phyloP scores from a whole-genome alignment of 2,888 invertebrate genomes.

The Idaea aversata region DNA sequence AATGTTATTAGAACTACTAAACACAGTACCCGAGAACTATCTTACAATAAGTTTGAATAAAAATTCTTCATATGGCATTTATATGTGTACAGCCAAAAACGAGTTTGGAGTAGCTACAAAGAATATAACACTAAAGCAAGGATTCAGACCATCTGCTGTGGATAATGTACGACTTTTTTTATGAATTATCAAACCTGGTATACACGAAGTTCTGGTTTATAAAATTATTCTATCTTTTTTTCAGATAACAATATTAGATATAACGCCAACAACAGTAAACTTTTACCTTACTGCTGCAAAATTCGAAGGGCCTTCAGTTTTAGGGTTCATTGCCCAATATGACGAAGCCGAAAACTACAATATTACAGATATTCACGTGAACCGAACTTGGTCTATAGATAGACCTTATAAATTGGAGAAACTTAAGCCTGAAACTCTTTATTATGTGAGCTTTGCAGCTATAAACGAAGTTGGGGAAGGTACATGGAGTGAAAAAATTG shows the following conservation, averaged over 20 bases:
- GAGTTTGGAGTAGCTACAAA: constrained; percentile 47
- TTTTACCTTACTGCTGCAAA: constrained; percentile 46
- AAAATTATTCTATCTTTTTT: constrained; percentile 7
- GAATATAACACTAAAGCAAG: constrained; percentile 46
- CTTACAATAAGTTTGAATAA: constrained; percentile 38
- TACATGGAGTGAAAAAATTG: constrained; percentile 42
- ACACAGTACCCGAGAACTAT: constrained; percentile 28
- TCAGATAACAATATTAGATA: constrained; percentile 42
- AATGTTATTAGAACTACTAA: constrained; percentile 31
- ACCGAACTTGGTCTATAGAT: constrained; percentile 62
- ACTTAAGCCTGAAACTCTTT: constrained; percentile 55
- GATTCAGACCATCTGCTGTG: constrained; percentile 47
- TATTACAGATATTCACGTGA: constrained; percentile 57
- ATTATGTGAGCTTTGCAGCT: constrained; percentile 59
- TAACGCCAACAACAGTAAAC: constrained; percentile 51
- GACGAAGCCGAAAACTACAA: constrained; percentile 53
- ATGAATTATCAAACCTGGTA: neutral
- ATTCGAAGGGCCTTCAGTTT: constrained; percentile 47
- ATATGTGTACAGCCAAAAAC: constrained; percentile 55
- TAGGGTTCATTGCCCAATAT: constrained; percentile 61
- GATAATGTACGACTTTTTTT: constrained; percentile 45
- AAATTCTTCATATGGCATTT: constrained; percentile 51
- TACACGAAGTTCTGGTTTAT: constrained; percentile 1
- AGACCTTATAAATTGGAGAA: constrained; percentile 54
- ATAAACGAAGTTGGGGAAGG: constrained; percentile 60